These are phyloP conservation scores for Hippotragus niger DNA, from an alignment of 2,113 vertebrate species.

Conservation along the genomic window DNA sequence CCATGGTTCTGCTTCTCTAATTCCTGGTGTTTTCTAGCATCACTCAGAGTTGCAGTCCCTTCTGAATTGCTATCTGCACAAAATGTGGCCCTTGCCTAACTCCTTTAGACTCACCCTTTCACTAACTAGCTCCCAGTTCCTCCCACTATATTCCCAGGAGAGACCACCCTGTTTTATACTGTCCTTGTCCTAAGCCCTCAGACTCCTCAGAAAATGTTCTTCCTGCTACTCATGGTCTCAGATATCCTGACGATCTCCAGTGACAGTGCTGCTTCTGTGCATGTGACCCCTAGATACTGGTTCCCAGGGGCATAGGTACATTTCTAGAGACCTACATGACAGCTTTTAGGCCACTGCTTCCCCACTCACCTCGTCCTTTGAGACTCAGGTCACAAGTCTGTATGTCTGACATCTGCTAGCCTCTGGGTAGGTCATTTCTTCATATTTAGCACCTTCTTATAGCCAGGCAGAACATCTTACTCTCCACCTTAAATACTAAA, in stretches of 20 bases:
- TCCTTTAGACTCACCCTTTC: background rate
- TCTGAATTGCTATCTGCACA: background rate
- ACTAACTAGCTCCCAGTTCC: rapidly evolving
- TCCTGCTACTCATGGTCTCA: background rate
- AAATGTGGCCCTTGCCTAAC: background rate
- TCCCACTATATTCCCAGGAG: background rate
- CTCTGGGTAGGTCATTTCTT: background rate
- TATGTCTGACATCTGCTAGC: background rate
- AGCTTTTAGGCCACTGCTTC: background rate
- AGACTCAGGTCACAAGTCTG: background rate
- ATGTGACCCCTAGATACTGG: background rate
- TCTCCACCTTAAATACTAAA: background rate
- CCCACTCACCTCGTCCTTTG: background rate
- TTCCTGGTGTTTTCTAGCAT: background rate
- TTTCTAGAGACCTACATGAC: background rate
- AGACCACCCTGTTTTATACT: no score
- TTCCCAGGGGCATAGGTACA: background rate
- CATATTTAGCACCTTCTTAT: background rate
- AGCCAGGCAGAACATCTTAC: background rate
- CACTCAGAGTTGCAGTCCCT: background rate
- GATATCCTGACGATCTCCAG: background rate
- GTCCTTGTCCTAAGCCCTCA: background rate
- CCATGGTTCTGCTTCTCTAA: background rate
- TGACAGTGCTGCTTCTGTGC: background rate
- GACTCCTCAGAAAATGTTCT: background rate